These are phyloP conservation scores for Octodon degus DNA, from an alignment of 2,113 vertebrate species.

Conservation along the genomic window DNA sequence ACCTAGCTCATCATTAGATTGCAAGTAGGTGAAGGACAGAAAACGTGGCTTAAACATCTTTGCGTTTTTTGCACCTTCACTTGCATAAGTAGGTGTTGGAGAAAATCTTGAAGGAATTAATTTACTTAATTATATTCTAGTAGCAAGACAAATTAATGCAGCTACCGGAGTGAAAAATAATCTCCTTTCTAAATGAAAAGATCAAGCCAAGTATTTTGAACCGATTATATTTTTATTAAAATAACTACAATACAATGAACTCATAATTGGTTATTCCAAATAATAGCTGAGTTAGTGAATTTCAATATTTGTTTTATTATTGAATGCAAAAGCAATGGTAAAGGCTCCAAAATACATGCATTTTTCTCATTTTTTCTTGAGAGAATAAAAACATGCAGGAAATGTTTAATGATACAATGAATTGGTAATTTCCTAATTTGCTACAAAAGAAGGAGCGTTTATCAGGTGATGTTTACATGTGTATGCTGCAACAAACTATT, in stretches of 20 bases:
- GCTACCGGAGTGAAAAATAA: conserved; percentile 75
- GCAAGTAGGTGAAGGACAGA: neutral
- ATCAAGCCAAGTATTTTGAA: conserved; percentile 75
- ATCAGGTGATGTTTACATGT: conserved; percentile 70
- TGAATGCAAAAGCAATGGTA: conserved; percentile 65
- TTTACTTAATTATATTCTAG: conserved; percentile 77
- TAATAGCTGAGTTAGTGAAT: conserved; percentile 70
- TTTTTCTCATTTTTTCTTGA: conserved; percentile 72
- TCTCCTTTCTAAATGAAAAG: conserved; percentile 72
- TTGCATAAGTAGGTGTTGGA: conserved; percentile 59
- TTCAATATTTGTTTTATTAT: conserved; percentile 79
- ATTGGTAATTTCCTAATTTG: conserved; percentile 74
- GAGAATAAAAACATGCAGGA: conserved; percentile 66
- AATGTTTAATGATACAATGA: conserved; percentile 69
- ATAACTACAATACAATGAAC: conserved; percentile 61
- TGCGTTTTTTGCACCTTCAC: conserved; percentile 48
- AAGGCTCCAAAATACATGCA: conserved; percentile 51
- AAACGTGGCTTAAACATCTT: conserved; percentile 1
- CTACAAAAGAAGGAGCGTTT: conserved; percentile 67
- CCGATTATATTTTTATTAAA: conserved; percentile 77
- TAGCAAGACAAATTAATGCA: conserved; percentile 75
- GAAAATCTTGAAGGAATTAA: conserved; percentile 73
- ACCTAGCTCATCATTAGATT: neutral
- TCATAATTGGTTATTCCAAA: conserved; percentile 75
- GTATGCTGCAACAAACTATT: conserved; percentile 47